Base-by-base conservation (phyloP, 2,797 vertebrate species). In the Pangasius djambal region DNA sequence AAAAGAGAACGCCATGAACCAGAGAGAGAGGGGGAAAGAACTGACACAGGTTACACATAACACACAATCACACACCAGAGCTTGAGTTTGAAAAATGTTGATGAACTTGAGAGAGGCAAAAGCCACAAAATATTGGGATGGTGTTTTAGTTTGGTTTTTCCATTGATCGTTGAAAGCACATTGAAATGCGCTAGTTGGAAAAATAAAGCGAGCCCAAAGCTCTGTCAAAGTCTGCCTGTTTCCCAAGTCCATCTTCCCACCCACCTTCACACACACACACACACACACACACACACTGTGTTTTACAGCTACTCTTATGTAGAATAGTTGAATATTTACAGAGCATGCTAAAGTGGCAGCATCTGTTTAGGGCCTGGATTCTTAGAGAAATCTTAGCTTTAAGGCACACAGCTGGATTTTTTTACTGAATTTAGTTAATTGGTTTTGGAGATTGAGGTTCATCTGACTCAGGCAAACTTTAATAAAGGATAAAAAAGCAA, bases 361-460 rank as follows among this genome's bases (percentile, higher is more conserved):
- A 28, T 9, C 63, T 65, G 28, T 28, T n/a, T 65, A 13, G 12
- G 31, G 4, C 65, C 65, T 31, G 65, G n/a, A 67, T 67, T 67
- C n/a, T 31, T 67, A 12, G 65, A 5, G 65, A 67, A 67, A 12
- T 67, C n/a, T 65, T 12, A 13, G 63, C 63, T n/a, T 65, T n/a
- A 65, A 65, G n/a, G 63, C 28, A 31, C 65, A 65, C 2, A 10
- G 8, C 25, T 65, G 61, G 9, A 28, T 28, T 28, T 40, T 40
- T 65, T n/a, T 65, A 65, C 25, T 65, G 61, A 65, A 65, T 67
- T 31, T 12, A 93, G 87, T 93, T 93, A 94, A 95, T 94, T 95
- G 93, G 93, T 95, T 94, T 95, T 91, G 89, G 89, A 95, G 93
- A 94, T 93, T 75, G 34, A 37, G 65, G n/a, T 57, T 10, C 31